These are phyloP conservation scores for Plecturocebus donacophilus DNA, from an alignment of 2,113 vertebrate genomes.

Conservation along the genomic window DNA sequence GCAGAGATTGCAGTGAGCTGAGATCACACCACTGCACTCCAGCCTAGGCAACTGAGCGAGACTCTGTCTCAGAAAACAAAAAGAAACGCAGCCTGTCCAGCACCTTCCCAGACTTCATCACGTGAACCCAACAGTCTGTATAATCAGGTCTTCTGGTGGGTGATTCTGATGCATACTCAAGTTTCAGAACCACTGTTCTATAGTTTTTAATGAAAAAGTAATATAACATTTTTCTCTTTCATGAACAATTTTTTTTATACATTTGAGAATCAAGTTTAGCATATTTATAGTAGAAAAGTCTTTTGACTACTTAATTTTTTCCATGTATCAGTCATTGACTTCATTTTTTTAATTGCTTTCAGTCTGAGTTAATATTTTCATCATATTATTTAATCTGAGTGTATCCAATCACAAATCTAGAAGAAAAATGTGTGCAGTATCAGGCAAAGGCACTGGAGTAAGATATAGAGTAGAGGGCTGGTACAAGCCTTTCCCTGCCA, in stretches of 20 bases:
- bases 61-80: no score
- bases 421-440: no score
- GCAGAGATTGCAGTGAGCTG: no score
- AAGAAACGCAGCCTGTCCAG: no score
- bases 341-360: neutral
- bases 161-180: no score
- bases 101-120: rapidly evolving
- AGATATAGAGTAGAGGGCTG: neutral
- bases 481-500: rapidly evolving
- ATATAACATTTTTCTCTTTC: neutral
- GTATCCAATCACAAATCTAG: neutral
- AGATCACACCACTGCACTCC: no score
- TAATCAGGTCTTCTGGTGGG: no score
- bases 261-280: neutral
- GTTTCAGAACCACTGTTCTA: neutral
- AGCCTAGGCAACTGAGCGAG: no score
- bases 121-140: neutral
- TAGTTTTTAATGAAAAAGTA: neutral
- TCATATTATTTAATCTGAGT: neutral
- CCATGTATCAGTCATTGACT: neutral
- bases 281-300: neutral
- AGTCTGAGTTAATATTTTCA: neutral
- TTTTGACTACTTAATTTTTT: neutral
- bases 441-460: neutral
- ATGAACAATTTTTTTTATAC: neutral